Conservation (phyloP, 1,140 invertebrate species). For the Macrobrachium rosenbergii region DNA sequence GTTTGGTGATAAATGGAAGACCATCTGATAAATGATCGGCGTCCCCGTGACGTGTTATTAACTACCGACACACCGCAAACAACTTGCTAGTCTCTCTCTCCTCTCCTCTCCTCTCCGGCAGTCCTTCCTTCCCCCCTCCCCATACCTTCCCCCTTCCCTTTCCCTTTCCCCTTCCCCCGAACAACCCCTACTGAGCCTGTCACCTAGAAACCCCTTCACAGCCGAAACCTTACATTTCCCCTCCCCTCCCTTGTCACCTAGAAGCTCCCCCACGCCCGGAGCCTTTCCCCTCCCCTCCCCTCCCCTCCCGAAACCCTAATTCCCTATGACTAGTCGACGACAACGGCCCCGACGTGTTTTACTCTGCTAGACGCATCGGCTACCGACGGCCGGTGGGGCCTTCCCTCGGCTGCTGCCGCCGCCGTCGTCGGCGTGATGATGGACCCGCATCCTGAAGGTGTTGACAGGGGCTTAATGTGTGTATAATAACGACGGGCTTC, state of each 20-base stretch:
- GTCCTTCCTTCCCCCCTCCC: background rate
- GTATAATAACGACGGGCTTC: too few species aligned
- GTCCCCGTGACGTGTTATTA: slow-evolving; percentile 62
- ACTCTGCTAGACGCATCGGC: too few species aligned
- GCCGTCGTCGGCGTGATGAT: too few species aligned
- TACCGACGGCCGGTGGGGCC: too few species aligned
- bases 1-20: slow-evolving; percentile 54
- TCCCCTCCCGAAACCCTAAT: background rate
- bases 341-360: background rate
- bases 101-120: slow-evolving; percentile 20
- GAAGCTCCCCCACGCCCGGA: background rate
- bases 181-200: slow-evolving; percentile 15
- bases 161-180: background rate
- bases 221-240: background rate
- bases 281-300: too few species aligned
- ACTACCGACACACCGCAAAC: slow-evolving; percentile 63
- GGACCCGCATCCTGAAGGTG: too few species aligned
- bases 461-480: too few species aligned
- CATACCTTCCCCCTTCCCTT: background rate
- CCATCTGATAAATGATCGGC: slow-evolving; percentile 62
- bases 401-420: background rate
- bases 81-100: slow-evolving; percentile 33
- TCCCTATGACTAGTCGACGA: slow-evolving; percentile 1
- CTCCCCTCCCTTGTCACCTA: too few species aligned
- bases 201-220: slow-evolving; percentile 36